phyloP scores from a whole-genome alignment of 2,797 vertebrate species.

The Hyperoplus immaculatus region DNA sequence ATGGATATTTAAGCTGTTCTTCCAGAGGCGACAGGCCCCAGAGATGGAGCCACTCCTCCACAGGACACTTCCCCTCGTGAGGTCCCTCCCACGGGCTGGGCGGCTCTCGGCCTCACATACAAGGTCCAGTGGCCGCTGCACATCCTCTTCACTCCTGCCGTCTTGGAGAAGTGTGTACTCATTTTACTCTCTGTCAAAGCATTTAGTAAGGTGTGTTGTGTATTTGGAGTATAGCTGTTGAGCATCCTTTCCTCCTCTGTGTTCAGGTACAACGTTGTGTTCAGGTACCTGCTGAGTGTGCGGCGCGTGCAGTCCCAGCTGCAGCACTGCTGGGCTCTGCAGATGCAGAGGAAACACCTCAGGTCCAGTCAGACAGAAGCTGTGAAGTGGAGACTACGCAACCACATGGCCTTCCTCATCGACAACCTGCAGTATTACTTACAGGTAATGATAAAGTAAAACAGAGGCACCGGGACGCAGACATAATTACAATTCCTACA shows the following conservation, averaged over 20 bases:
- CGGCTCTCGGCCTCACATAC: slow-evolving; percentile 96
- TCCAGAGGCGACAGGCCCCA: slow-evolving; percentile 88
- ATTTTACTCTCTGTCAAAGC: accelerated
- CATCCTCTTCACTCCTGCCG: slow-evolving; percentile 97
- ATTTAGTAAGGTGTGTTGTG: not conserved
- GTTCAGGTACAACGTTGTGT: slow-evolving; percentile 95
- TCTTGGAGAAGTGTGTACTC: slow-evolving; percentile 94
- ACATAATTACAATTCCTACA: not conserved
- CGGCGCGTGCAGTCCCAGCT: slow-evolving; percentile 96
- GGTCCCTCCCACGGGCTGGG: slow-evolving; percentile 94
- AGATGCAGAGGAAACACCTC: slow-evolving; percentile 98
- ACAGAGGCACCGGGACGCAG: too few relatives aligned
- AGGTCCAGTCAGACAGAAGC: slow-evolving; percentile 93
- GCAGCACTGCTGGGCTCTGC: slow-evolving; percentile 98
- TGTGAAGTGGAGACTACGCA: slow-evolving; percentile 94
- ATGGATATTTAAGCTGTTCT: not conserved
- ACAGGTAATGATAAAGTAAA: slow-evolving; percentile 83
- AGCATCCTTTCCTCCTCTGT: not conserved
- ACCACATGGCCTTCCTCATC: slow-evolving; percentile 98
- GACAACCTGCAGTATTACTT: slow-evolving; percentile 99
- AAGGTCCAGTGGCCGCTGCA: slow-evolving; percentile 99
- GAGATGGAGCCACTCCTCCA: slow-evolving; percentile 90
- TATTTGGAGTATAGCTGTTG: accelerated
- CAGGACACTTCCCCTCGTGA: slow-evolving; percentile 95
- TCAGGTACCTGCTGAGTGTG: slow-evolving; percentile 96